Evolutionary conservation across 2,113 vertebrate genomes (phyloP), one percentile per base, ranked within the genome.

Genomic region (Eulacestoma nigropectus): DNA sequence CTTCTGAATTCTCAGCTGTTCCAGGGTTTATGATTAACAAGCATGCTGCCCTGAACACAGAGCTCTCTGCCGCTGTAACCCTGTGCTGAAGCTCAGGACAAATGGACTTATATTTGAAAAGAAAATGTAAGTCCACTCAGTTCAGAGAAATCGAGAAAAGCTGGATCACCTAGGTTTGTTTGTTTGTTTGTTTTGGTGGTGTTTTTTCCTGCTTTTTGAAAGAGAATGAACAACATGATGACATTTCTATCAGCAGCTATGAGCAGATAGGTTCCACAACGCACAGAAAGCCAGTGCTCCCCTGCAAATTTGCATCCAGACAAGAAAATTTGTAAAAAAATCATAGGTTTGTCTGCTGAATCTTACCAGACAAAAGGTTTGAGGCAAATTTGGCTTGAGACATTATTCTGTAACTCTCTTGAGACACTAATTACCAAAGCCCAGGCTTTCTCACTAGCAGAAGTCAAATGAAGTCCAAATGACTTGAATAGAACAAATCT

Each of bases 1-100:
- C 52, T 75, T 63, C 32, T 92, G 82, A 87, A 93, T 97, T 89
- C 75, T 89, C 90, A 95, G 87, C 88, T 96, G 73, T 95, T 83
- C 30, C 6, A 7, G 23, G 56, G 78, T 89, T 96, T 85, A 89
- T 87, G 92, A 96, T 92, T 89, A 95, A 96, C 77, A 87, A 69
- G 53, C 79, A 84, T 30, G 42, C 39, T 63, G 15, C 80, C 59
- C 52, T 33, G 62, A 73, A 55, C 73, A 87, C 13, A 5, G 30
- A 92, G 92, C 72, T 93, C 89, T 93, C 81, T 75, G 57, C 27
- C 6, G 4, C 60, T 47, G 22, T 35, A 84, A 82, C 44, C 30
- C 23, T 16, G 16, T 29, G 41, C 81, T 50, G 57, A 68, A 59
- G 42, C 29, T 87, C 69, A 85, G 46, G 50, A 73, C 52, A 75